A percentile compares a stretch with the other conserved stretches of the same genome.
These are phyloP conservation scores for Tangara arthus DNA, from an alignment of 2,797 vertebrate species.

Conservation along the genomic window DNA sequence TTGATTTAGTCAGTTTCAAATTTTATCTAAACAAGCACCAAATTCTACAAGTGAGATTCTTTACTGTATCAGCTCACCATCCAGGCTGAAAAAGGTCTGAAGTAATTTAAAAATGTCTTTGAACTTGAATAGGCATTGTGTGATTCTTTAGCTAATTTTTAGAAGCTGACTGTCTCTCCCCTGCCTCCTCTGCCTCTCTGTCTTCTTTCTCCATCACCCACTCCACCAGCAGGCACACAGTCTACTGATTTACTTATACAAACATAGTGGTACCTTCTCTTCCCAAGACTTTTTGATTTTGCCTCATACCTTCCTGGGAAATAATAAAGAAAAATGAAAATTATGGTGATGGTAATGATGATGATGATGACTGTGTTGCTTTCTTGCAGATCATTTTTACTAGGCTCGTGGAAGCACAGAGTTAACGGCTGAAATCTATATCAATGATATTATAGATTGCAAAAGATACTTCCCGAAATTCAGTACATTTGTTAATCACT, in stretches of 20 bases:
- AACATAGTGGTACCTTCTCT: not conserved
- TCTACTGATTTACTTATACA: not conserved
- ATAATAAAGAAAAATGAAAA: not conserved
- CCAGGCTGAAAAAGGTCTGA: not conserved
- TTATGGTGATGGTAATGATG: not conserved
- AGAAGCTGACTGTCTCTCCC: not conserved
- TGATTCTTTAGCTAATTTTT: not conserved
- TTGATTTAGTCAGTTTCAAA: not conserved
- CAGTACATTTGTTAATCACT: not conserved
- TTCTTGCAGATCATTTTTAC: not conserved
- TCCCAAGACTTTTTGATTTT: not conserved
- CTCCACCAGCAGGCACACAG: accelerated
- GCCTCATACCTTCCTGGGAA: not conserved
- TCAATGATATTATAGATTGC: not conserved
- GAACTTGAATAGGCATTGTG: not conserved
- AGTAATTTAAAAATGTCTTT: not conserved
- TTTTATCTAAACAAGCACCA: not conserved
- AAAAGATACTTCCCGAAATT: not conserved
- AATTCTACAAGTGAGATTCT: not conserved
- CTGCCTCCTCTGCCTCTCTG: not conserved
- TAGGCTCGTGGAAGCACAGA: not conserved
- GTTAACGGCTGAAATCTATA: not conserved
- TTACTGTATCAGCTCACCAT: not conserved
- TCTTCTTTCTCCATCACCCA: not conserved
- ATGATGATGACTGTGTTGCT: not conserved